Evolutionary conservation across 2,113 vertebrate species (phyloP), one percentile per base, ranked within the genome.

Genomic region (Cromileptes altivelis): DNA sequence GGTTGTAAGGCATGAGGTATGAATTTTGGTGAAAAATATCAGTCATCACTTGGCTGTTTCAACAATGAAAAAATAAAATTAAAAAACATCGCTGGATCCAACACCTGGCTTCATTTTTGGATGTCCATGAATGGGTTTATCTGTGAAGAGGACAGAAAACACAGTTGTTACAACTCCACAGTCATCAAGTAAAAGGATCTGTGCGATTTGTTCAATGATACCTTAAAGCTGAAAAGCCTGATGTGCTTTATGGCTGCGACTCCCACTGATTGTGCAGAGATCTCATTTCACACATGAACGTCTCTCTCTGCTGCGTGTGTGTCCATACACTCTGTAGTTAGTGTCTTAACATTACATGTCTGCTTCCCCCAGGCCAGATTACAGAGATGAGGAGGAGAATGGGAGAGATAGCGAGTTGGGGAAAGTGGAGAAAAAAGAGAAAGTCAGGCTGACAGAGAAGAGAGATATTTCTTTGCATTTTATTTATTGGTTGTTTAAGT

Each of bases 241-340:
- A 73, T 81, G 81, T 79, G 78, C 84, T 94, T 92, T 92, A 92
- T 92, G 78, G 86, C 86, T 47, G 42, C 12, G 30, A 87, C 92
- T 93, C 94, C 92, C 92, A 92, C 90, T 92, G 92, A 91, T 92
- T 86, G 86, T 89, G 74, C 64, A 65, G 49, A 82, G 89, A 94
- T 94, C 84, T 95, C 85, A 95, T 95, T 95, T 95, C 93, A 95
- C 94, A 94, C 93, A 91, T 94, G 90, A 94, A 84, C 40, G 87
- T 93, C 64, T 85, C 83, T 85, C 82, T 87, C 57, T 89, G 80
- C 81, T 86, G 75, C 30, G 60, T 72, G 80, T 86, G 70, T 61
- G 84, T 81, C 70, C 81, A 70, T 55, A 85, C 63, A 88, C 72
- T 80, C 75, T 79, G 79, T 91, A 91, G 84, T 95, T 94, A 94